A percentile compares a stretch with the other conserved stretches of the same genome.
These are phyloP conservation scores for Acanthurus leucopareius DNA, from an alignment of 2,797 vertebrate species.

Conservation along the genomic window DNA sequence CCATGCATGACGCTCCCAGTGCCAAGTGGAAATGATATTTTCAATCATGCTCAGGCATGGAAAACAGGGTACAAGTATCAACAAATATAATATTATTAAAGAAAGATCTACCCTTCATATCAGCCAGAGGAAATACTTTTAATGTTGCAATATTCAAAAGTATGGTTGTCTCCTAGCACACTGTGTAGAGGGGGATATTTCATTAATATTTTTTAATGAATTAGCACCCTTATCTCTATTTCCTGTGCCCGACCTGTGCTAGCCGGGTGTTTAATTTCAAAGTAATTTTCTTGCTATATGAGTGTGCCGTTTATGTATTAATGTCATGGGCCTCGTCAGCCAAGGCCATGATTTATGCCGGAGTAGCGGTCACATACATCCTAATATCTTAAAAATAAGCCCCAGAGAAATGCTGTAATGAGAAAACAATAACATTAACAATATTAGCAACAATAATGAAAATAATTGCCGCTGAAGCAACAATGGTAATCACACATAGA, in stretches of 20 bases:
- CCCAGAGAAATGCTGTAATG: conserved; percentile 78
- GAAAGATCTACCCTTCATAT: conserved; percentile 74
- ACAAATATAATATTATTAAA: conserved; percentile 70
- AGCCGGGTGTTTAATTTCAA: conserved; percentile 87
- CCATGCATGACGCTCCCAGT: conserved; percentile 67
- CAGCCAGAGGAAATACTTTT: conserved; percentile 77
- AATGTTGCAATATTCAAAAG: conserved; percentile 76
- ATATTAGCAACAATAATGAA: conserved; percentile 84
- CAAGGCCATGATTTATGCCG: conserved; percentile 76
- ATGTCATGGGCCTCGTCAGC: conserved; percentile 82
- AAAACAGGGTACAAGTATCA: conserved; percentile 70
- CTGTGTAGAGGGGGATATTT: conserved; percentile 78
- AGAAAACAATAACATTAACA: conserved; percentile 85
- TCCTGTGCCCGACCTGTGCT: conserved; percentile 81
- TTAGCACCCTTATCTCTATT: conserved; percentile 83
- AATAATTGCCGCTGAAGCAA: conserved; percentile 83
- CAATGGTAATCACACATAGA: conserved; percentile 86
- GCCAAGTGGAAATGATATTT: conserved; percentile 79
- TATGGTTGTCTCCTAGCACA: conserved; percentile 63
- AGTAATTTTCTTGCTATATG: conserved; percentile 85
- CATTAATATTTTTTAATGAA: conserved; percentile 89
- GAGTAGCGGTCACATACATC: conserved; percentile 77
- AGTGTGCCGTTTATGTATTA: conserved; percentile 81
- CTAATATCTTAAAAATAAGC: conserved; percentile 79
- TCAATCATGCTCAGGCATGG: conserved; percentile 67